Evolutionary conservation across 1,140 invertebrate genomes (phyloP).

Genomic region (Aphelenchoides fujianensis): DNA sequence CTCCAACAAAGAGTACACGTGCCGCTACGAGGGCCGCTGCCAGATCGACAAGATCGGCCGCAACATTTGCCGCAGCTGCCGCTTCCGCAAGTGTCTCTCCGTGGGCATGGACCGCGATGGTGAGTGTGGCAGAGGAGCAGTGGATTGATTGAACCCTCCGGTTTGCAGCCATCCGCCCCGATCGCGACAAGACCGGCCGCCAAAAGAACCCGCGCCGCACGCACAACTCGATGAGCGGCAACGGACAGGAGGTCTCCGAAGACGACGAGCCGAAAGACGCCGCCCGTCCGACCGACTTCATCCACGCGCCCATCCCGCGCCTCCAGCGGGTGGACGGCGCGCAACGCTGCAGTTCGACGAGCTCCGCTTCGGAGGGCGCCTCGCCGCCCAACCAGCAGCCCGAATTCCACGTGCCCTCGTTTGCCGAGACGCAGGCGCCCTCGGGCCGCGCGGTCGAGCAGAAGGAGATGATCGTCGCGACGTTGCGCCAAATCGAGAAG

Average conservation of each 20-base stretch:
- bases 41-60: constrained; percentile 63
- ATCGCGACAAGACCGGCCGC: constrained; percentile 57
- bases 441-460: constrained; percentile 20
- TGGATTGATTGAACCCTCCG: too few species aligned
- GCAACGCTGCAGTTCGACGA: background rate
- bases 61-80: constrained; percentile 67
- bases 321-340: background rate
- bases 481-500: constrained; percentile 43
- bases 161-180: constrained; percentile 22
- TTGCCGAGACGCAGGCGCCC: constrained; percentile 15
- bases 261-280: too few species aligned
- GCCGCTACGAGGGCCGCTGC: constrained; percentile 56
- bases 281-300: background rate
- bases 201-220: constrained; percentile 56
- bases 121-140: too few species aligned
- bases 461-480: constrained; percentile 28
- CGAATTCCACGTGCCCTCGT: background rate
- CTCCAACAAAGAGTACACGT: constrained; percentile 58
- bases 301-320: background rate
- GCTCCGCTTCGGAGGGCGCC: background rate
- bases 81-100: constrained; percentile 66
- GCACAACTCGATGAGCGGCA: constrained; percentile 10
- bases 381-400: background rate
- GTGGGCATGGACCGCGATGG: constrained; percentile 68
- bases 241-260: too few species aligned